Base-by-base conservation (phyloP, 2,113 vertebrate genomes). In the Pitta sordida region DNA sequence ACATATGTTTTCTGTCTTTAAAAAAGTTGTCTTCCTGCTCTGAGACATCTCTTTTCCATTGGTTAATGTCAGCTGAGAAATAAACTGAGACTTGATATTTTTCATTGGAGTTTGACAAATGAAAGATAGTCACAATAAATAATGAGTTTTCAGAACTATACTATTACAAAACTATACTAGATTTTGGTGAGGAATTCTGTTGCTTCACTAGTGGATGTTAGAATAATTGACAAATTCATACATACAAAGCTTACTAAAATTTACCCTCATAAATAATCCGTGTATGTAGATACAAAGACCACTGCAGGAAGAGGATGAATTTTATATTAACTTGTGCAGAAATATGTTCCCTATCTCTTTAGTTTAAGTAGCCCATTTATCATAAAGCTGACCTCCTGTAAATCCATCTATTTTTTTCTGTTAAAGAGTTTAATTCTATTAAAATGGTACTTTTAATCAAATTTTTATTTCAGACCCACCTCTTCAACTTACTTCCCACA, bases 371-470 rank as follows among this genome's bases (percentile, higher is more conserved):
- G 12, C 19, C 4, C 19, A 34, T 59, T 79, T 8, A 51, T 36
- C 58, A 79, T 52, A 82, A 80, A 62, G 29, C n/a, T 86, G 65
- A 44, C 21, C 22, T 85, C 53, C 75, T 92, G 77, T 59, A 91
- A 91, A 94, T 94, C 73, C 11, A 1, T 41, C 39, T 0, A 2
- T 49, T 86, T 82, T 95, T 91, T 92, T 39, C 75, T 94, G 19
- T 93, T 43, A 36, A 92, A 68, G 8, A 68, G 19, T 19, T 18
- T 90, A 21, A 30, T 88, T 93, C 93, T 92, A 93, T 90, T 95
- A 95, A 95, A 87, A 32, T 55, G 58, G 63, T 83, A 11, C 43
- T 73, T 83, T 88, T 83, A 93, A 94, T 82, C 51, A 88, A 43
- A 64, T 62, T 20, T 26, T 71, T 46, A 37, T 91, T 34, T 63